Conservation (phyloP, 2,113 vertebrate genomes). For the Thamnaconus septentrionalis region DNA sequence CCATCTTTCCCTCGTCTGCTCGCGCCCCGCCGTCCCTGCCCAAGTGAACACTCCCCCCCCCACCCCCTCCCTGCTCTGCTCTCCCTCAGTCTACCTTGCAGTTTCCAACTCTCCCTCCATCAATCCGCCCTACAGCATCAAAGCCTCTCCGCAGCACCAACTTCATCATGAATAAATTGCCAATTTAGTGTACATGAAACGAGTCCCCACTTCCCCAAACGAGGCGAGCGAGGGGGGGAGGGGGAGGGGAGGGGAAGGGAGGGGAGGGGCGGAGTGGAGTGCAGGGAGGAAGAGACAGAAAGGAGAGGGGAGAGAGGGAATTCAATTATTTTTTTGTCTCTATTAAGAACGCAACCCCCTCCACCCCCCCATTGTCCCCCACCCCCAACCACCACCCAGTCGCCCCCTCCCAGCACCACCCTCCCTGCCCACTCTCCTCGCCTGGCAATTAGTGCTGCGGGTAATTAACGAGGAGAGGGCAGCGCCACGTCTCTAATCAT, state of each 20-base stretch:
- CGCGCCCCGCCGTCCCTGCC: too few relatives aligned
- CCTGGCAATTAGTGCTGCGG: conserved; percentile 72
- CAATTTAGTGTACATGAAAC: conserved; percentile 74
- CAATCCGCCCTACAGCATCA: conserved; percentile 65
- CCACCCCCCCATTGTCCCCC: too few relatives aligned
- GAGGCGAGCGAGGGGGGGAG: conserved; percentile 42
- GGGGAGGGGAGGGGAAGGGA: conserved; percentile 36
- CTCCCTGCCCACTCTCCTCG: conserved; percentile 66
- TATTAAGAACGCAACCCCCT: conserved; percentile 72
- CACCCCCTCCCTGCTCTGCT: neutral
- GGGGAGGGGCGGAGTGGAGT: neutral
- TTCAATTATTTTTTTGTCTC: conserved; percentile 75
- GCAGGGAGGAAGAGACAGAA: conserved; percentile 22
- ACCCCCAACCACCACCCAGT: too few relatives aligned
- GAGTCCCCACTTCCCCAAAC: conserved; percentile 65
- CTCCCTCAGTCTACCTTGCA: conserved; percentile 45
- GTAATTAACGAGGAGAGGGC: conserved; percentile 76
- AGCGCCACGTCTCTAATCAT: conserved; percentile 68
- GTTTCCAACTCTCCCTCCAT: conserved; percentile 46
- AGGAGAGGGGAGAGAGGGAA: conserved; percentile 43
- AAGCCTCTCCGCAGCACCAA: conserved; percentile 71
- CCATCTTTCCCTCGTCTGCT: too few relatives aligned
- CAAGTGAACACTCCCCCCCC: neutral
- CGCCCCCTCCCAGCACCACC: too few relatives aligned
- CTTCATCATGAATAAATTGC: conserved; percentile 74